Base-by-base conservation (phyloP, 2,888 invertebrate genomes). In the Ormyrus nitidulus region DNA sequence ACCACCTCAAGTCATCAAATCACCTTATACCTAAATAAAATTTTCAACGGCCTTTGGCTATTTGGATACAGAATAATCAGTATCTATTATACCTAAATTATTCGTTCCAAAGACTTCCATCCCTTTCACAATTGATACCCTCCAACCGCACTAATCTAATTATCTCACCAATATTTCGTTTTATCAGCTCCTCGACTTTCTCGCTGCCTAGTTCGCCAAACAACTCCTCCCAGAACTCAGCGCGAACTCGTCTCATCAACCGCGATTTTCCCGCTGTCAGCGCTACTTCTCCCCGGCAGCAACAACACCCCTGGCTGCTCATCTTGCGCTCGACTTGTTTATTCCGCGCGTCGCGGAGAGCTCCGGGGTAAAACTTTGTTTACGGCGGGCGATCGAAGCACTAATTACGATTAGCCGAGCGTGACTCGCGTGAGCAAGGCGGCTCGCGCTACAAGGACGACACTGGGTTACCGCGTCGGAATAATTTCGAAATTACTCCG, bases 341-440 rank as follows among this genome's bases (percentile, higher is more conserved):
- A 77, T 81, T 74, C 77, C 77, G 48, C 34, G 64, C 73, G 71
- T 58, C 58, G 44, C 59, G 19, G 44, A 34, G 2, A 51, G 65
- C 51, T 62, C 48, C 54, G 59, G 13, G 34, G 71, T n/a, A 9
- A 81, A 81, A 77, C 77, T 81, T 81, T 80, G 77, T 77, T 77
- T 77, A 77, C 76, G 62, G 53, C 54, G 3, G 34, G 74, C 79
- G 74, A 81, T 81, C 81, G 77, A 68, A 79, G 76, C 79, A 76
- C 81, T 79, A 81, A 81, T 81, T 81, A 76, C 76, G 79, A 79
- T 81, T 79, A 81, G 76, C 64, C 65, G 72, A 65, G 72, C 81
- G 78, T 81, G 81, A 79, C 79, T 69, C 64, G 81, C 76, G 76
- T 81, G 56, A 76, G 76, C 75, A 79, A 81, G 46, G 53, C 6